phyloP scores from a whole-genome alignment of 1,140 invertebrate genomes.

The Aphidius ervi region DNA sequence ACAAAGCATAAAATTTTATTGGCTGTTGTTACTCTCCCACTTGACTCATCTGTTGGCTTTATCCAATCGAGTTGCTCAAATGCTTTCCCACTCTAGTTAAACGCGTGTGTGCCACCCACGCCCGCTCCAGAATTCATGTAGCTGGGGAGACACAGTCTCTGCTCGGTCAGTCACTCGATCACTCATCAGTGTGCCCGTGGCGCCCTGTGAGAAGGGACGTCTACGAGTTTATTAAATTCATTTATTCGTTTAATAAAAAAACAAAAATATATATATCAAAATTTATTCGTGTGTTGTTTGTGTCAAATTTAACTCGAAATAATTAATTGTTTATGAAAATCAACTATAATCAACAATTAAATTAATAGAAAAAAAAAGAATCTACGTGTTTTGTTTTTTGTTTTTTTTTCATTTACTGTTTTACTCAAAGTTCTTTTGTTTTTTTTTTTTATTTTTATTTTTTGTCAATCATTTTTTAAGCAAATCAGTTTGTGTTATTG shows the following conservation, averaged over 20 bases:
- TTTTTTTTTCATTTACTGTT: no score
- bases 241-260: no score
- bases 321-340: no score
- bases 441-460: slow-evolving; percentile 1
- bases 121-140: slow-evolving; percentile 31
- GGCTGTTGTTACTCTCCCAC: slow-evolving; percentile 13
- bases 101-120: slow-evolving; percentile 49
- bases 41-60: slow-evolving; percentile 24
- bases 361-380: no score
- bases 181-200: slow-evolving; percentile 45
- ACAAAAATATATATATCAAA: no score
- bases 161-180: slow-evolving; percentile 34
- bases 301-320: no score
- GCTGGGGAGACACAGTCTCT: slow-evolving; percentile 18
- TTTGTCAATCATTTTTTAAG: background rate
- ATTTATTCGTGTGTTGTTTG: no score
- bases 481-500: no score
- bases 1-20: no score
- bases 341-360: no score
- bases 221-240: background rate
- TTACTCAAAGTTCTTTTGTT: background rate
- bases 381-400: no score
- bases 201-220: slow-evolving; percentile 39
- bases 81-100: slow-evolving; percentile 15
- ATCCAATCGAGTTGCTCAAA: slow-evolving; percentile 30